Evolutionary conservation across 2,888 invertebrate genomes (phyloP), one percentile per base, ranked within the genome.

Genomic region (Erpobdella octoculata): DNA sequence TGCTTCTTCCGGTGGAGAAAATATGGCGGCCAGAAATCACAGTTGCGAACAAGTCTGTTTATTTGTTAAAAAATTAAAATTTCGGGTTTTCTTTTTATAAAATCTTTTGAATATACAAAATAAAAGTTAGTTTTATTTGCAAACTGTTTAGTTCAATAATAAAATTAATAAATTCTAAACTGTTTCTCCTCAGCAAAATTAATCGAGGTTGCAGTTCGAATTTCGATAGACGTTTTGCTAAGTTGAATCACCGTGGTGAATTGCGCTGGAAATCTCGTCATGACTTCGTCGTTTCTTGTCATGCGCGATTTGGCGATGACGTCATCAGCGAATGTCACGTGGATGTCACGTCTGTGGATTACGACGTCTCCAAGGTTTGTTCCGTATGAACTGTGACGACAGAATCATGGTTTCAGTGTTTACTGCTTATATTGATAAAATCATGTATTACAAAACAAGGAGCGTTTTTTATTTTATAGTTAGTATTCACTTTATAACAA

Each of bases 1-100:
- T 53, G 6, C 18, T 18, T 25, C 53, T 53, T 53, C 53, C 53
- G 21, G 18, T 53, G 21, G 53, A 53, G 21, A 53, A 53, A 53
- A 53, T 53, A 53, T 53, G 53, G 53, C 53, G 53, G 28, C 53
- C 53, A 28, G 53, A 53, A 53, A n/a, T n/a, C n/a, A n/a, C n/a
- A n/a, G n/a, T n/a, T n/a, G n/a, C n/a, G n/a, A n/a, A n/a, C n/a
- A n/a, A n/a, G n/a, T n/a, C n/a, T n/a, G n/a, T n/a, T n/a, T n/a
- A n/a, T n/a, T n/a, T n/a, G n/a, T n/a, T n/a, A n/a, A n/a, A n/a
- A n/a, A n/a, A n/a, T n/a, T n/a, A n/a, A n/a, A n/a, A n/a, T n/a
- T n/a, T n/a, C n/a, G n/a, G n/a, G n/a, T n/a, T n/a, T n/a, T n/a
- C n/a, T n/a, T n/a, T n/a, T n/a, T n/a, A n/a, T n/a, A n/a, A n/a